Evolutionary conservation across 2,113 vertebrate genomes (phyloP), one percentile per base, ranked within the genome.

Genomic region (Misgurnus mizolepis): DNA sequence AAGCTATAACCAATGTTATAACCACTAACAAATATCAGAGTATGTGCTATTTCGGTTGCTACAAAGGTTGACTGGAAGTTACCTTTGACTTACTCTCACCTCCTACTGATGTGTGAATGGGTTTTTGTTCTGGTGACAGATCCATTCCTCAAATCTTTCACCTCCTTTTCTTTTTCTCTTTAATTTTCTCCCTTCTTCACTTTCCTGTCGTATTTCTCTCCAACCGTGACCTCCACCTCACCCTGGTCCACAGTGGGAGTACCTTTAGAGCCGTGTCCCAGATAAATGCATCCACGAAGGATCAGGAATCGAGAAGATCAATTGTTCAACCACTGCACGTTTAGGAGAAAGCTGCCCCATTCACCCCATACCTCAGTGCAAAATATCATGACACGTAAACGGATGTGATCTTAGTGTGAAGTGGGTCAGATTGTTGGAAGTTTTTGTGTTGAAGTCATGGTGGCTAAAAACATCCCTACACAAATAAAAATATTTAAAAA

Each of bases 71-170:
- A 55, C 50, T 12, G 12, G 55, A 81, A 69, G 76, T 81, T 81
- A 66, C 62, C 15, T 62, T 71, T 43, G 62, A 72, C 49, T 82
- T 70, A 56, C 62, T 83, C 73, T 69, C 78, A 47, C 80, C 80
- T 78, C 79, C 70, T 67, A 76, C 79, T 71, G 82, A 86, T 22
- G 79, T 83, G 84, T 67, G 82, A 86, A 66, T 81, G 79, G 62
- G 64, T 22, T 83, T 75, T 65, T 12, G 70, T 53, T 80, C 67
- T 80, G 27, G 77, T 82, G 76, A 81, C 72, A 67, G 64, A 76
- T 79, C 18, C 72, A 76, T 79, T 80, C 66, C 40, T 65, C 61
- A 34, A 22, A 27, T 45, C 58, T 40, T 65, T 47, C 39, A 49
- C 47, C 62, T 67, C 7, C 64, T 39, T 67, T 12, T 55, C 41